Base-by-base conservation (phyloP, 2,888 invertebrate species). In the Allygus modestus region DNA sequence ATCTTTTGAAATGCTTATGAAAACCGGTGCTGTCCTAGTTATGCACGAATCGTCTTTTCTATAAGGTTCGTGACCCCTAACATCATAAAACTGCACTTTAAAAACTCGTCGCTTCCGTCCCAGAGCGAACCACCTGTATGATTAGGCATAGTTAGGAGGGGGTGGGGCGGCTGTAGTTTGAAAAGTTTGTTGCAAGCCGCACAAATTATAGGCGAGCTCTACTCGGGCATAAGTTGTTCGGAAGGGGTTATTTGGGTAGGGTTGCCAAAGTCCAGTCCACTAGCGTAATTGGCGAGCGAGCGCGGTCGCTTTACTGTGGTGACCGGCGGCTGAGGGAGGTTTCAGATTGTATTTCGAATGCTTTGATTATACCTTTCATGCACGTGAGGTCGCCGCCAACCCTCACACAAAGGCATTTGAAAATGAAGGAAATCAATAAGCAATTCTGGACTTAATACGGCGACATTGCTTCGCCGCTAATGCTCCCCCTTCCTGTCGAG, bases 351-450 rank as follows among this genome's bases (percentile, higher is more conserved):
- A 71, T 71, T 71, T 37, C 71, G 41, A 71, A 7, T 71, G 71
- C 71, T 71, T 71, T 71, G 71, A 71, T 71, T 71, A 71, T 23
- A 71, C 71, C 41, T 65, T 65, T 31, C 65, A 65, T 23, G 41
- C 71, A 37, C 37, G 71, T 71, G 15, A 33, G 41, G 71, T 71
- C 41, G 41, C 41, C 5, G 12, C 37, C 31, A 28, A 31, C 69
- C 69, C 41, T 69, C 12, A 20, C 41, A 71, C 71, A 37, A 71
- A 71, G 41, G 71, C 41, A 41, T 17, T 41, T 71, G 33, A 20
- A 65, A 71, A 71, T 71, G 41, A 37, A 71, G 71, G 71, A 71
- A 71, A 71, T 71, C 71, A 71, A 71, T 71, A 71, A 71, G 37
- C 71, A 71, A 71, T 71, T 37, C 37, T 71, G 41, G 23, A 17